phyloP scores from a whole-genome alignment of 1,140 invertebrate genomes.

The Drosophila quadrilineata region DNA sequence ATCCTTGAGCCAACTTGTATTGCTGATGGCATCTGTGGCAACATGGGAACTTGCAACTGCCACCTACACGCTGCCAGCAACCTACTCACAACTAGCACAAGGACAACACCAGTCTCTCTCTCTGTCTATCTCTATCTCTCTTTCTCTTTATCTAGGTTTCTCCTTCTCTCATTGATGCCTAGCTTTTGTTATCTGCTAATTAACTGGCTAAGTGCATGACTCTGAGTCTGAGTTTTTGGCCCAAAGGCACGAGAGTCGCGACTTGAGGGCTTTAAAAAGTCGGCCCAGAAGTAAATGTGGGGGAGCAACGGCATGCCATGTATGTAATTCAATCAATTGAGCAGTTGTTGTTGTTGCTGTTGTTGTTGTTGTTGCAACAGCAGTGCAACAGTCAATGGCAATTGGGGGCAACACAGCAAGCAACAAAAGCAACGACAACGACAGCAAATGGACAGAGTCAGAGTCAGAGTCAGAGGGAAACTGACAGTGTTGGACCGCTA shows the following conservation, averaged over 20 bases:
- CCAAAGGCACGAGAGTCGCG: constrained; percentile 35
- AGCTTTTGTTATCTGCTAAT: too few species aligned
- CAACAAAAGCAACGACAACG: constrained; percentile 15
- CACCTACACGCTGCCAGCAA: constrained; percentile 37
- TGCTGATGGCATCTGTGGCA: constrained; percentile 2
- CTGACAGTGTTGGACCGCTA: constrained; percentile 59
- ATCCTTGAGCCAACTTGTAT: constrained; percentile 42
- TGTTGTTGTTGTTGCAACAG: constrained; percentile 22
- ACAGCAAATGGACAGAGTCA: constrained; percentile 8
- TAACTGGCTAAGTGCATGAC: constrained; percentile 65
- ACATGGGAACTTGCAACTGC: constrained; percentile 1
- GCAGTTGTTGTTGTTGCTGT: too few species aligned
- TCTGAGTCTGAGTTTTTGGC: constrained; percentile 44
- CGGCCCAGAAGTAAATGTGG: constrained; percentile 44
- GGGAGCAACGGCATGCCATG: constrained; percentile 38
- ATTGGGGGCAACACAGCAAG: constrained; percentile 59
- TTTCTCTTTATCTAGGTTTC: too few species aligned
- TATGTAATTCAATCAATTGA: constrained; percentile 78
- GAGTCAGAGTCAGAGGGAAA: constrained; percentile 24
- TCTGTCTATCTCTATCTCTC: too few species aligned
- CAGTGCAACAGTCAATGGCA: constrained; percentile 58
- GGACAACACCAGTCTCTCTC: constrained; percentile 51
- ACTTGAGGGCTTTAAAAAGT: constrained; percentile 51
- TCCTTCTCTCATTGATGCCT: too few species aligned
- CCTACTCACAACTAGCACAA: constrained; percentile 66